These are phyloP conservation scores for Ips typographus DNA, from an alignment of 1,140 invertebrate species.

Conservation along the genomic window DNA sequence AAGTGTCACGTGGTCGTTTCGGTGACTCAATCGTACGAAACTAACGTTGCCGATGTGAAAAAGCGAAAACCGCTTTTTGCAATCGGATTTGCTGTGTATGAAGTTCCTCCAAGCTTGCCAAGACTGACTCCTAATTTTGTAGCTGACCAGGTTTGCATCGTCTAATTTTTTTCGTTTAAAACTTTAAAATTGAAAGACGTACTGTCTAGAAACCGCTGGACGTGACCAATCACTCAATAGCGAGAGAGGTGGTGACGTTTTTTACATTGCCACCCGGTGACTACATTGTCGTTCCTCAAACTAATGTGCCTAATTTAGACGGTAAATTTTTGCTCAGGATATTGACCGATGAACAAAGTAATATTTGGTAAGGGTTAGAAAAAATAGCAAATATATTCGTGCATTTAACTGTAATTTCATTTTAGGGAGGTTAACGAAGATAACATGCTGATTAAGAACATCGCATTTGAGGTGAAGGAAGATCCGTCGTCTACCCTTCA, in stretches of 20 bases:
- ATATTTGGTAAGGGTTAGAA: constrained; percentile 63
- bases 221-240: constrained; percentile 67
- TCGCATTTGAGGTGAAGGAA: constrained; percentile 62
- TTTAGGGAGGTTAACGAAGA: constrained; percentile 76
- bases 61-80: constrained; percentile 57
- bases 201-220: constrained; percentile 63
- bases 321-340: constrained; percentile 71
- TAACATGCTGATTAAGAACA: constrained; percentile 69
- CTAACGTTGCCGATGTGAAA: constrained; percentile 52
- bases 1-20: constrained; percentile 75
- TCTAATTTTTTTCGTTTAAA: constrained; percentile 6
- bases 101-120: constrained; percentile 64
- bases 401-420: neutral
- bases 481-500: constrained; percentile 46
- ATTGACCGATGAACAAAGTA: constrained; percentile 71
- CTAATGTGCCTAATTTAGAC: constrained; percentile 67
- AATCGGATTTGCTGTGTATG: constrained; percentile 72
- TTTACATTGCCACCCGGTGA: constrained; percentile 74
- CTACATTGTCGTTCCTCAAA: constrained; percentile 78
- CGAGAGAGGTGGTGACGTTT: constrained; percentile 73
- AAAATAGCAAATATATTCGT: neutral
- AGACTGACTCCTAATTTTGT: constrained; percentile 64
- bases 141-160: constrained; percentile 55
- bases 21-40: constrained; percentile 70
- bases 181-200: neutral